Evolutionary conservation across 2,888 invertebrate genomes (phyloP).

Genomic region (Julus scanicus): DNA sequence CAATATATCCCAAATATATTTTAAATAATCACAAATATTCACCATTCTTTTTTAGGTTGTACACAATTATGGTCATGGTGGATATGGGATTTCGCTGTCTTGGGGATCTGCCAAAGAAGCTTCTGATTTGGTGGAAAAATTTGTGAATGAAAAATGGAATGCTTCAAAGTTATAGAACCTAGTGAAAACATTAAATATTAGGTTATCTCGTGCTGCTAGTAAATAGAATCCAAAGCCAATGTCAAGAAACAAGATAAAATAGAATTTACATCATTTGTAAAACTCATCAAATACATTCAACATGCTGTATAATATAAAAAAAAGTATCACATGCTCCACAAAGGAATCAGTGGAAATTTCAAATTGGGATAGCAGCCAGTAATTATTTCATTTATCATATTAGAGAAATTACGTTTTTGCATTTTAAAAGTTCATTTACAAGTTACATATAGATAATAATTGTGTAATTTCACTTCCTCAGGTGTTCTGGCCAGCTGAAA

Average conservation of each 20-base stretch:
- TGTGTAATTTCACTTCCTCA: not conserved
- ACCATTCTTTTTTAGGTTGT: constrained; percentile 72
- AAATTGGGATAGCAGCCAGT: too few relatives aligned
- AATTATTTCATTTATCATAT: too few relatives aligned
- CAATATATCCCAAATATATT: not conserved
- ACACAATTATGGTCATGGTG: constrained; percentile 96
- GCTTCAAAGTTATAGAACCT: constrained; percentile 39
- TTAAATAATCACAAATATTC: not conserved
- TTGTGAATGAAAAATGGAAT: not conserved
- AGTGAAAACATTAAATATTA: too few relatives aligned
- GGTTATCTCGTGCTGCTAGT: too few relatives aligned
- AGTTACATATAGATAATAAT: not conserved
- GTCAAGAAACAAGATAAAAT: too few relatives aligned
- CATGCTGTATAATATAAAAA: not conserved
- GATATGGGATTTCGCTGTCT: constrained; percentile 89
- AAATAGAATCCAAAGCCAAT: too few relatives aligned
- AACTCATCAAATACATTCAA: not conserved
- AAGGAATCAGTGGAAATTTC: too few relatives aligned
- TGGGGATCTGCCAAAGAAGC: constrained; percentile 88
- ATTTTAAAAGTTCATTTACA: too few relatives aligned
- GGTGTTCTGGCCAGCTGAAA: not conserved
- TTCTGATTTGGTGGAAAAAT: constrained; percentile 71
- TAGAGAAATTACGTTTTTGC: too few relatives aligned
- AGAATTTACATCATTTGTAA: too few relatives aligned
- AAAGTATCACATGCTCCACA: not conserved